Evolutionary conservation across 2,113 vertebrate species (phyloP).

Genomic region (Archilochus colubris): DNA sequence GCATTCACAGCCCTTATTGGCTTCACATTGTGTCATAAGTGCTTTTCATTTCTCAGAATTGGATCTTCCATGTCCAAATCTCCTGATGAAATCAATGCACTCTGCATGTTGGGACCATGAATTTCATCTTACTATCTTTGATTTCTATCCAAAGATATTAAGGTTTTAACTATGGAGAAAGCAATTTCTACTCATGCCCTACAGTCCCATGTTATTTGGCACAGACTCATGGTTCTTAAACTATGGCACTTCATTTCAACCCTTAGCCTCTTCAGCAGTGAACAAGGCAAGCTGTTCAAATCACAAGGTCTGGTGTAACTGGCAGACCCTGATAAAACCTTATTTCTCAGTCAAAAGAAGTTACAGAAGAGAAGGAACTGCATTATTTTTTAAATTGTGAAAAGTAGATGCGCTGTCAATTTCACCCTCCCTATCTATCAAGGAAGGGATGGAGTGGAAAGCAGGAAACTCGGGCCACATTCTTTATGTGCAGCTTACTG

Average conservation of each 20-base stretch:
- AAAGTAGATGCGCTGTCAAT: not conserved
- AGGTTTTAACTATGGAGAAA: not conserved
- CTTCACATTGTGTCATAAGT: not conserved
- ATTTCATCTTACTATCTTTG: not conserved
- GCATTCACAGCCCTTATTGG: conserved; percentile 3
- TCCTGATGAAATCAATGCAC: not conserved
- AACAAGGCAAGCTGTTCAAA: not conserved
- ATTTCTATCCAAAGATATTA: not conserved
- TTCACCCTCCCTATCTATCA: not conserved
- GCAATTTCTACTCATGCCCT: not conserved
- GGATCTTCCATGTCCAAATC: not conserved
- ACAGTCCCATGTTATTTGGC: not conserved
- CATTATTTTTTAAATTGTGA: not conserved
- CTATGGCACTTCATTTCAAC: not conserved
- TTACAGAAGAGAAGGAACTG: not conserved
- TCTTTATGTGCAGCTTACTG: not conserved
- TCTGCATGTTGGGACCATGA: not conserved
- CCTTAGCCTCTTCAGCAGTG: not conserved
- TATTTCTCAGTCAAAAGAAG: not conserved
- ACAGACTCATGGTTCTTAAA: rapidly evolving
- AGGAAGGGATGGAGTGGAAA: not conserved
- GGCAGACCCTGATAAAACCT: not conserved
- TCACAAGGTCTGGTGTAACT: not conserved
- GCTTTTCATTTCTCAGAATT: not conserved
- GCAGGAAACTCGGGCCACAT: not conserved